Percentiles rank a stretch among this genome's conserved stretches.
Evolutionary conservation across 2,888 invertebrate genomes (phyloP).

Genomic region (Cataglyphis cursor): DNA sequence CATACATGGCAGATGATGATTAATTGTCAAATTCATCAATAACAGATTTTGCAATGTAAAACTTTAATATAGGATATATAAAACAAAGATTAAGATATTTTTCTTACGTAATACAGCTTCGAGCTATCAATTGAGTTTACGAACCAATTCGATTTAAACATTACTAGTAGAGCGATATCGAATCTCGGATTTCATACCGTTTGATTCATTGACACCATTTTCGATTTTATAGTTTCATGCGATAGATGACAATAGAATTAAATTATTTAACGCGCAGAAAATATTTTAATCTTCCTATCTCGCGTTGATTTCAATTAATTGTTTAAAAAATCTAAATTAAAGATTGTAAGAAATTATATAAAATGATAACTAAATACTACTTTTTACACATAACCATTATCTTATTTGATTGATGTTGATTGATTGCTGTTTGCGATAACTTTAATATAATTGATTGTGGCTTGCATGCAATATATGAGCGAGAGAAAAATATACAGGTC

Average conservation of each 20-base stretch:
- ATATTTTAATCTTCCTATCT: background rate
- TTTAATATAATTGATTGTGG: background rate
- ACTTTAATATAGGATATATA: background rate
- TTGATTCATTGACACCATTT: background rate
- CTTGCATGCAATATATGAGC: background rate
- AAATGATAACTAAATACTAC: background rate
- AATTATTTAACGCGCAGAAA: background rate
- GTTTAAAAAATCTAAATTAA: background rate
- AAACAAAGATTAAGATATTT: background rate
- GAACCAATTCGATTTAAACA: background rate
- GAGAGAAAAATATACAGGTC: background rate
- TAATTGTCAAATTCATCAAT: conserved; percentile 3
- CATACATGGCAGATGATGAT: background rate
- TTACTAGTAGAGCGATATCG: background rate
- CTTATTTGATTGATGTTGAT: background rate
- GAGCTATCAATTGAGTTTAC: background rate
- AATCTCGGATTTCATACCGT: background rate
- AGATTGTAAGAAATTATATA: background rate
- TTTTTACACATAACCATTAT: background rate
- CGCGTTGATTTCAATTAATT: background rate
- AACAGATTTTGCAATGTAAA: background rate
- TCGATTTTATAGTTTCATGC: conserved; percentile 6
- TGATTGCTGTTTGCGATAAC: background rate
- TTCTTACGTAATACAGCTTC: background rate
- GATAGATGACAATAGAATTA: background rate